phyloP scores from a whole-genome alignment of 1,140 invertebrate genomes.

The Macrocentrus cingulum region DNA sequence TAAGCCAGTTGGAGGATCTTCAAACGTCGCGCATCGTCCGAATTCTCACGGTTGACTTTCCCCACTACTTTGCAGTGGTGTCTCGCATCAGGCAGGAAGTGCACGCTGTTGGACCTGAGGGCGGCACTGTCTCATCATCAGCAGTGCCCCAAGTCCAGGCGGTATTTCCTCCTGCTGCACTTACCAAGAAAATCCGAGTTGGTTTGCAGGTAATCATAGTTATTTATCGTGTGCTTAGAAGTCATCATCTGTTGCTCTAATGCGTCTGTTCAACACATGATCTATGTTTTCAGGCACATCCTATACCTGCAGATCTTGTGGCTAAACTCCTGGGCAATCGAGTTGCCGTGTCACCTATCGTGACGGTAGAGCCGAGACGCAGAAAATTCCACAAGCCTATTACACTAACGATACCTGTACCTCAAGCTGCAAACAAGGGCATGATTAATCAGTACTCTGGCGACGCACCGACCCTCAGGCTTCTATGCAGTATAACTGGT shows the following conservation, averaged over 20 bases:
- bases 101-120: conserved; percentile 91
- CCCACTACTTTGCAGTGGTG: conserved; percentile 94
- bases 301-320: conserved; percentile 80
- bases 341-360: conserved; percentile 90
- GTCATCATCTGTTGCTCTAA: conserved; percentile 17
- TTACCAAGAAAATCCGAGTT: conserved; percentile 95
- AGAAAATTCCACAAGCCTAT: conserved; percentile 97
- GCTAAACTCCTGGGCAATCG: conserved; percentile 86
- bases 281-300: conserved; percentile 74
- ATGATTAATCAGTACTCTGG: conserved; percentile 88
- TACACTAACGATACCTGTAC: conserved; percentile 92
- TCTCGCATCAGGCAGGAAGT: conserved; percentile 91
- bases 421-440: conserved; percentile 80
- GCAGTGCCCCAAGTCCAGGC: conserved; percentile 95
- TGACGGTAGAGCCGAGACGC: conserved; percentile 93
- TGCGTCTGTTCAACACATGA: conserved; percentile 16
- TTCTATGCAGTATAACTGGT: conserved; percentile 94
- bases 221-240: not conserved
- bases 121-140: conserved; percentile 90
- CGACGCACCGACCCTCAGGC: conserved; percentile 76
- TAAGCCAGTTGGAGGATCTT: conserved; percentile 81
- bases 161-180: conserved; percentile 88
- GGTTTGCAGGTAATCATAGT: conserved; percentile 78
- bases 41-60: conserved; percentile 93
- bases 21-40: conserved; percentile 85